phyloP scores from a whole-genome alignment of 2,888 invertebrate species.

The Liposcelis brunnea region DNA sequence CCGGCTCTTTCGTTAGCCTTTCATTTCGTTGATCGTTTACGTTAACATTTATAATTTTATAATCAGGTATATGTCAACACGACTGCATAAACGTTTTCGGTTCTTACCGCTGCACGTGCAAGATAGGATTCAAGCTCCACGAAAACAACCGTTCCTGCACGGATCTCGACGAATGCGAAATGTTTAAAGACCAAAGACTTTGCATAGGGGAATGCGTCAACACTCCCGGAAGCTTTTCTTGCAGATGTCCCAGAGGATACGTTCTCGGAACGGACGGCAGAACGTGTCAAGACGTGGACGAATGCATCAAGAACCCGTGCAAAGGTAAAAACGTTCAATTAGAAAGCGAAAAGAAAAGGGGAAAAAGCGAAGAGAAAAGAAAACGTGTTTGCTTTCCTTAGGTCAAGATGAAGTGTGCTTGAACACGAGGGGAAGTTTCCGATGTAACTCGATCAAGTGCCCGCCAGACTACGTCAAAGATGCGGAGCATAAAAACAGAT shows the following conservation, averaged over 20 bases:
- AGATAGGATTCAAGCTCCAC: conserved; percentile 61
- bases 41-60: too few relatives aligned
- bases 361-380: too few relatives aligned
- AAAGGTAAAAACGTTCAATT: background rate
- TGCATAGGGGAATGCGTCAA: conserved; percentile 65
- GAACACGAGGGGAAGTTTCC: conserved; percentile 75
- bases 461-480: conserved; percentile 72
- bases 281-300: conserved; percentile 56
- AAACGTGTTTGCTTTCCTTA: conserved; percentile 12
- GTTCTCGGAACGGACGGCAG: conserved; percentile 52
- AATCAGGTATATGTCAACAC: conserved; percentile 61
- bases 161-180: conserved; percentile 75
- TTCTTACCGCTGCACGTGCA: conserved; percentile 73
- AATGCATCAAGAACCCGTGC: conserved; percentile 2
- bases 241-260: conserved; percentile 67
- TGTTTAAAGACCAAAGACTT: conserved; percentile 50
- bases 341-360: too few relatives aligned
- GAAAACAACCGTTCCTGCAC: conserved; percentile 52
- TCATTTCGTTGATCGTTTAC: too few relatives aligned
- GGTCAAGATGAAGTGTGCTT: conserved; percentile 64
- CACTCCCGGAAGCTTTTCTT: conserved; percentile 68
- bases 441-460: conserved; percentile 74
- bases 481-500: conserved; percentile 60
- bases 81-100: conserved; percentile 84
- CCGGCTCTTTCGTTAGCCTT: too few relatives aligned